Base-by-base conservation (phyloP, 2,888 invertebrate genomes). In the Apamea crenata region DNA sequence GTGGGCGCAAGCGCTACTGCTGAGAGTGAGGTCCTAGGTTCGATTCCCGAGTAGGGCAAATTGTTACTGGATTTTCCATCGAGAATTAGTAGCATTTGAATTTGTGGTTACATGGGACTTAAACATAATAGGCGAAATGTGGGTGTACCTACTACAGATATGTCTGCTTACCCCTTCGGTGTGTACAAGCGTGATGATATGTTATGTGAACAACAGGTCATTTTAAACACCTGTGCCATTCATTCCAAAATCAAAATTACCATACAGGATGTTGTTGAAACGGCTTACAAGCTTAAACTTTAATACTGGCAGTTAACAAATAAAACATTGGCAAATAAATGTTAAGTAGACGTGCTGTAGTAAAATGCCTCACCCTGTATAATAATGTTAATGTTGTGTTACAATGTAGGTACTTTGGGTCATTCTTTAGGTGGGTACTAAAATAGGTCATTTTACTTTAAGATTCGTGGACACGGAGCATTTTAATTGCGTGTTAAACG, bases 211-310 rank as follows among this genome's bases (percentile, higher is more conserved):
- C 29, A 44, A 21, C 40, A 21, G 25, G 4, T 5, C 1, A 56
- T 59, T n/a, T n/a, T 12, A n/a, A 21, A 32, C n/a, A 53, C 14
- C 25, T 74, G 61, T 36, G 65, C 16, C 14, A 16, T 63, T 40
- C 5, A 61, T 53, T 14, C 10, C 6, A 32, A 59, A 81, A 61
- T 1, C 14, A 4, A 32, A 69, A 69, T 73, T 36, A 75, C 50
- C 65, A 73, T 66, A 73, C 65, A 81, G 81, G 25, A 75, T 85
- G 68, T 68, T 68, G 85, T 75, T 40, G 16, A 80, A 80, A 74
- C 40, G 67, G 16, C 50, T 25, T 32, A 65, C 2, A 29, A 40
- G 4, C 61, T 59, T 69, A 32, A 81, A 69, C 10, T 72, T 80
- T 53, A 56, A 70, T 80, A 76, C 63, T n/a, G 6, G 59, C 83